Conservation (phyloP, 2,797 vertebrate species). For the Dryobates pubescens region DNA sequence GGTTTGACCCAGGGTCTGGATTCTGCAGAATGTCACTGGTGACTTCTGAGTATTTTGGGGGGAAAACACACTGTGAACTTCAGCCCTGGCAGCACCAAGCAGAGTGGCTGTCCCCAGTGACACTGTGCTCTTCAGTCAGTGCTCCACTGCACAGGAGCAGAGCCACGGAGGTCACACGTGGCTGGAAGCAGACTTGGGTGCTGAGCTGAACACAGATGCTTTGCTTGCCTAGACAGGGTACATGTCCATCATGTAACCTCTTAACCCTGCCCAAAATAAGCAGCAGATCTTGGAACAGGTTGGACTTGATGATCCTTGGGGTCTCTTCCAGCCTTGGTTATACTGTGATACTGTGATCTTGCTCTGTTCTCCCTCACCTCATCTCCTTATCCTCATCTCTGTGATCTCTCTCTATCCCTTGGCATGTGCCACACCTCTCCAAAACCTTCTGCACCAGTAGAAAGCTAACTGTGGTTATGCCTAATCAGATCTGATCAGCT, state of each 20-base stretch:
- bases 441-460: not conserved
- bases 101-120: not conserved
- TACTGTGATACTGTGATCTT: too few species aligned
- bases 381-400: not conserved
- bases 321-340: too few species aligned
- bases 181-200: not conserved
- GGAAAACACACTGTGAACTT: not conserved
- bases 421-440: not conserved
- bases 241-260: not conserved
- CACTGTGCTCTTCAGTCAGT: rapidly evolving
- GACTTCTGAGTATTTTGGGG: not conserved
- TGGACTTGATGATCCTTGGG: too few species aligned
- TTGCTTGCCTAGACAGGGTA: not conserved
- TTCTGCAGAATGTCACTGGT: not conserved
- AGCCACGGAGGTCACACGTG: rapidly evolving
- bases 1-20: not conserved
- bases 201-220: not conserved
- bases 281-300: too few species aligned
- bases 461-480: not conserved
- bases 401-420: not conserved
- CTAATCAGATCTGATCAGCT: not conserved
- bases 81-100: not conserved
- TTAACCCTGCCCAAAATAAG: not conserved
- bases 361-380: not conserved
- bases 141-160: rapidly evolving